Conservation (phyloP, 1,140 invertebrate species). For the Druon quercuslanigerum region DNA sequence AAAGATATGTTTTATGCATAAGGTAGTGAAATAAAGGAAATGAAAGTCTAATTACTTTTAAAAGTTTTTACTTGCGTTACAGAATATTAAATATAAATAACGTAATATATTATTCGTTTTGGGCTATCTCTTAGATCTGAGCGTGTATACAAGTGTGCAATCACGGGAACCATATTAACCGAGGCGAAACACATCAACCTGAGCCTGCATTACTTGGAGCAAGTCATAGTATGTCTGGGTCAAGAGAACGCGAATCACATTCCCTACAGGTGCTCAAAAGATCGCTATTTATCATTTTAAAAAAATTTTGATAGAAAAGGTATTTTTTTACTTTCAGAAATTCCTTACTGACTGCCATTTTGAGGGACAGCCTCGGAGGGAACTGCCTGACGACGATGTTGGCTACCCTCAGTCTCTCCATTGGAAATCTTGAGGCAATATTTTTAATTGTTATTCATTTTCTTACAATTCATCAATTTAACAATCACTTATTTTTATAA, state of each 20-base stretch:
- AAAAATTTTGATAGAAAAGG: conserved; percentile 35
- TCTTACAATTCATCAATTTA: neutral
- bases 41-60: no score
- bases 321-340: conserved; percentile 69
- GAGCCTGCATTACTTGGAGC: conserved; percentile 82
- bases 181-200: conserved; percentile 82
- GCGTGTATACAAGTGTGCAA: conserved; percentile 71
- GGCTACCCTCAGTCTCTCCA: conserved; percentile 78
- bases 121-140: conserved; percentile 68
- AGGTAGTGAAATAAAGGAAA: no score
- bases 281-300: conserved; percentile 31
- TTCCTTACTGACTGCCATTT: conserved; percentile 80
- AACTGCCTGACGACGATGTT: conserved; percentile 83
- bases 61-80: no score
- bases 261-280: conserved; percentile 75
- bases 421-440: conserved; percentile 74
- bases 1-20: no score
- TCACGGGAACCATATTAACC: conserved; percentile 75
- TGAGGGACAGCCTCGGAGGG: conserved; percentile 81
- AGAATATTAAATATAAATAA: no score
- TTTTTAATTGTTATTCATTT: conserved; percentile 36
- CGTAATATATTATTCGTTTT: conserved; percentile 6
- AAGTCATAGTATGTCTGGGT: conserved; percentile 81
- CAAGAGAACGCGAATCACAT: conserved; percentile 78
- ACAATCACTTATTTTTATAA: neutral